These are phyloP conservation scores for Agraylea sexmaculata DNA, from an alignment of 1,140 invertebrate genomes.

Conservation along the genomic window DNA sequence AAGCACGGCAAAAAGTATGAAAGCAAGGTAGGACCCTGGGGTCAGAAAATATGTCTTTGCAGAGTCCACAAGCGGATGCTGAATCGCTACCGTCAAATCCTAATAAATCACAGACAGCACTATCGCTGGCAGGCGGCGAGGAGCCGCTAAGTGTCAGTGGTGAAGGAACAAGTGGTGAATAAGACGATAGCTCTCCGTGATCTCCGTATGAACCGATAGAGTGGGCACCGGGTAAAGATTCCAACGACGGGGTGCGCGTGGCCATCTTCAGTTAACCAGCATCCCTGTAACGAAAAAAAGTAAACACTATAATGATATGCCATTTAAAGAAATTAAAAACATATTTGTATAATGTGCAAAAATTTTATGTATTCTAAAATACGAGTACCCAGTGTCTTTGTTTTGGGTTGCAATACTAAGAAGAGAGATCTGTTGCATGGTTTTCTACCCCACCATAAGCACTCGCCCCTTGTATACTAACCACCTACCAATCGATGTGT, in stretches of 20 bases:
- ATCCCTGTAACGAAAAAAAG: slow-evolving; percentile 38
- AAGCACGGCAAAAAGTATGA: slow-evolving; percentile 70
- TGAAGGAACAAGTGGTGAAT: slow-evolving; percentile 49
- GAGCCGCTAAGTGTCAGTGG: slow-evolving; percentile 70
- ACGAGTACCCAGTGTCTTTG: too few species aligned
- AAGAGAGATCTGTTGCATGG: too few species aligned
- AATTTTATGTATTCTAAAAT: too few species aligned
- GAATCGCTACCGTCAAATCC: slow-evolving; percentile 42
- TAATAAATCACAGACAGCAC: slow-evolving; percentile 58
- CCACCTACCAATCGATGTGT: too few species aligned
- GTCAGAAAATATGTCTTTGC: slow-evolving; percentile 61
- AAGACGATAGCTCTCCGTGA: slow-evolving; percentile 46
- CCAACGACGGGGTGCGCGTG: slow-evolving; percentile 70
- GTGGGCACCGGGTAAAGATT: slow-evolving; percentile 78
- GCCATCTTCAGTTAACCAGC: slow-evolving; percentile 45
- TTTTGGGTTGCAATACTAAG: too few species aligned
- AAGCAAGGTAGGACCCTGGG: slow-evolving; percentile 71
- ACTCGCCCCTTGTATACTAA: too few species aligned
- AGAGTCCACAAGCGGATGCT: slow-evolving; percentile 69
- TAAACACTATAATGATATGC: slow-evolving; percentile 7
- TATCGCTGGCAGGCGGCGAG: slow-evolving; percentile 67
- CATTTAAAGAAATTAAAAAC: too few species aligned
- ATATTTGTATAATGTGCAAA: too few species aligned
- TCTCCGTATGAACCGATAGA: slow-evolving; percentile 74
- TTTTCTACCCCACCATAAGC: too few species aligned